These are phyloP conservation scores for Chelonus insularis DNA, from an alignment of 1,140 invertebrate species.

Conservation along the genomic window DNA sequence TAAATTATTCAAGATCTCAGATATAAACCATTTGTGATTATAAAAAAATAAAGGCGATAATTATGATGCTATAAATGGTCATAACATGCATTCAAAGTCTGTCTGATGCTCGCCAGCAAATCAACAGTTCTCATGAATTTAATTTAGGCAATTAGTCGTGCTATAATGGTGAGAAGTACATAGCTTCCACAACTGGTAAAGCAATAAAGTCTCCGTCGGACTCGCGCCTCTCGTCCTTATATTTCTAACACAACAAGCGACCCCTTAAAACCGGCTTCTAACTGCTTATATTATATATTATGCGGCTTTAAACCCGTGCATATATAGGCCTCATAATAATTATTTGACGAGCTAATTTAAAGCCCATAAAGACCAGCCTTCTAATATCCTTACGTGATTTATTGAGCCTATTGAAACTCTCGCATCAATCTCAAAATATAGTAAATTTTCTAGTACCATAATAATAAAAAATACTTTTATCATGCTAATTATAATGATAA, in stretches of 20 bases:
- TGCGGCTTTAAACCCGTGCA: slow-evolving; percentile 13
- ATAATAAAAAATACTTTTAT: too few species aligned
- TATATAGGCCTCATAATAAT: slow-evolving; percentile 17
- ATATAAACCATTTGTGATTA: too few species aligned
- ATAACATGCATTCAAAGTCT: too few species aligned
- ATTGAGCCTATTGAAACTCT: too few species aligned
- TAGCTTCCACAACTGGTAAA: slow-evolving; percentile 19
- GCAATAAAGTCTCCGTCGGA: slow-evolving; percentile 10
- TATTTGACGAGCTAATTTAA: slow-evolving; percentile 24
- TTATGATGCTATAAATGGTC: too few species aligned
- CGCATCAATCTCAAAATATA: too few species aligned
- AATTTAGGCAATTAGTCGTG: slow-evolving; percentile 19
- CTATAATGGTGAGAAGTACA: slow-evolving; percentile 8
- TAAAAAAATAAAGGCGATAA: too few species aligned
- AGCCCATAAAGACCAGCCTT: slow-evolving; percentile 23
- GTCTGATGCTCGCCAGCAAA: too few species aligned
- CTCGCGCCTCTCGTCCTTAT: neutral
- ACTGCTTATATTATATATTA: slow-evolving; percentile 16
- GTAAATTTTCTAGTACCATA: too few species aligned
- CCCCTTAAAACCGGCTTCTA: slow-evolving; percentile 11
- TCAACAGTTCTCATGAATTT: slow-evolving; percentile 14
- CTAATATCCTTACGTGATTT: too few species aligned
- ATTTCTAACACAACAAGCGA: slow-evolving; percentile 1
- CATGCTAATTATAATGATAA: too few species aligned
- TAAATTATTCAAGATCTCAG: too few species aligned